A percentile compares a stretch with the other conserved stretches of the same genome.
These are phyloP conservation scores for Telmatochromis brichardi DNA, from an alignment of 2,113 vertebrate species.

Conservation along the genomic window DNA sequence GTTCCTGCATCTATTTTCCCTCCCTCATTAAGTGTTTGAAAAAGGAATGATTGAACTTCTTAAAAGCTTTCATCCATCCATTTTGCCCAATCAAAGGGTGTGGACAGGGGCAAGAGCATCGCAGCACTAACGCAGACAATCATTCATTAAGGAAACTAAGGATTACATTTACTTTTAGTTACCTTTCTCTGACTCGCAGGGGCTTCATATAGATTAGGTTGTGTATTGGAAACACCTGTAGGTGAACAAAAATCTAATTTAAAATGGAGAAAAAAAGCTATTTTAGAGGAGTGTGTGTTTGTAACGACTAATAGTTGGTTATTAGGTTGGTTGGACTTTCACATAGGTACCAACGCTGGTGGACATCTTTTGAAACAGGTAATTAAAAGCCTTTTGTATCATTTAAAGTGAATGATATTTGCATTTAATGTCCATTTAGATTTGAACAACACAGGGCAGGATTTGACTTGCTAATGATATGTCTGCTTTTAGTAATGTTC, in stretches of 20 bases:
- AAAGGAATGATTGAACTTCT: neutral
- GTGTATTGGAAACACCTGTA: neutral
- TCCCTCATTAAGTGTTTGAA: too few species aligned
- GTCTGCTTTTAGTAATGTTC: slow-evolving; percentile 4
- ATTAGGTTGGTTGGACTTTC: neutral
- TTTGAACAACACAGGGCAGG: neutral
- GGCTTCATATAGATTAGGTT: neutral
- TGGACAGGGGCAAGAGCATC: neutral
- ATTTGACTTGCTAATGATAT: slow-evolving; percentile 15
- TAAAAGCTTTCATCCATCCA: neutral
- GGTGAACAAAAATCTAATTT: neutral
- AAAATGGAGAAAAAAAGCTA: neutral
- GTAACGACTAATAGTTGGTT: neutral
- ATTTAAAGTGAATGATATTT: neutral
- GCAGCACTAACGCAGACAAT: neutral
- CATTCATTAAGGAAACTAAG: neutral
- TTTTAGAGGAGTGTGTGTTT: neutral
- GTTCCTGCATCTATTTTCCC: neutral
- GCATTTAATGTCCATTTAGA: neutral
- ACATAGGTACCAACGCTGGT: neutral
- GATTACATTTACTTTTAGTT: neutral
- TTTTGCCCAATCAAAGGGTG: neutral
- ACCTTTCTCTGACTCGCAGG: neutral
- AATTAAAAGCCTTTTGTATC: neutral
- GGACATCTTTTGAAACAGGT: neutral